Conservation (phyloP, 1,140 invertebrate species). For the Dufourea novaeangliae region DNA sequence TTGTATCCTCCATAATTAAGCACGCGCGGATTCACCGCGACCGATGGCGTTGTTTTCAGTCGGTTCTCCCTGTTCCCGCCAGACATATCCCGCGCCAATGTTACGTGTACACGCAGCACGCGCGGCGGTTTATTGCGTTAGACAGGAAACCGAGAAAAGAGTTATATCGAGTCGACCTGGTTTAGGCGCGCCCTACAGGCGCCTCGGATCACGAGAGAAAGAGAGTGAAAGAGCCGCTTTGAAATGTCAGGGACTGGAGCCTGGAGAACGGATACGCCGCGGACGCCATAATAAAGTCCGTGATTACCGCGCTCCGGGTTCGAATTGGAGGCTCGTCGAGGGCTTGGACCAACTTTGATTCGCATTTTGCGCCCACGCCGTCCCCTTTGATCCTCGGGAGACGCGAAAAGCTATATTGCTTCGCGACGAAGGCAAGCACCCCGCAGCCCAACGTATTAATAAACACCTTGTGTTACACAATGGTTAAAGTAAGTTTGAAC, state of each 20-base stretch:
- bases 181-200: conserved; percentile 57
- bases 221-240: conserved; percentile 39
- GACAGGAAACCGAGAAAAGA: conserved; percentile 61
- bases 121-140: conserved; percentile 53
- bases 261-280: conserved; percentile 25
- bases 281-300: not conserved
- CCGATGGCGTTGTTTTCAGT: conserved; percentile 10
- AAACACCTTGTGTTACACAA: no score
- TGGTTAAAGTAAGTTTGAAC: no score
- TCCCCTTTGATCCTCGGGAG: no score
- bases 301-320: not conserved
- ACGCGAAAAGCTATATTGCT: no score
- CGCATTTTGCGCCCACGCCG: no score
- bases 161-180: conserved; percentile 57
- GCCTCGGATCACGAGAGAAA: conserved; percentile 9
- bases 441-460: no score
- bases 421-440: no score
- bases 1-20: not conserved
- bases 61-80: conserved; percentile 20
- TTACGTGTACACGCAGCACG: conserved; percentile 35
- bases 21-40: not conserved
- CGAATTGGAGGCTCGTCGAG: not conserved
- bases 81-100: conserved; percentile 34
- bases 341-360: no score
- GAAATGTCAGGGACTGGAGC: conserved; percentile 63